A percentile compares a stretch with the other conserved stretches of the same genome.
phyloP scores from a whole-genome alignment of 2,888 invertebrate genomes.

The Bimastos eiseni region DNA sequence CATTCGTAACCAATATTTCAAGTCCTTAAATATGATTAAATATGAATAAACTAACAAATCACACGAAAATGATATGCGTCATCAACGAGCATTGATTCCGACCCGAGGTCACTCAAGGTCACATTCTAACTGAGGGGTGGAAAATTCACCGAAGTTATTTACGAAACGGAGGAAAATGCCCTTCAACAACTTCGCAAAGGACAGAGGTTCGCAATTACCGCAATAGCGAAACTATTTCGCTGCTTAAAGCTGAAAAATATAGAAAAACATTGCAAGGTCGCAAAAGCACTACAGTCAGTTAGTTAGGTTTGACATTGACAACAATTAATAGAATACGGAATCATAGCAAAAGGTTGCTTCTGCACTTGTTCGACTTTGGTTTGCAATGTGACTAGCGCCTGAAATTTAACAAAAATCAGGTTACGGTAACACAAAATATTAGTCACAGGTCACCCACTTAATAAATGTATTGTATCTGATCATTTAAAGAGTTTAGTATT shows the following conservation, averaged over 20 bases:
- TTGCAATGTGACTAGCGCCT: not conserved
- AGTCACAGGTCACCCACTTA: no score
- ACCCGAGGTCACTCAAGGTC: not conserved
- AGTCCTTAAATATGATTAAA: not conserved
- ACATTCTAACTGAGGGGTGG: not conserved
- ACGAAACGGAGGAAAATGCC: not conserved
- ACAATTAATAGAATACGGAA: not conserved
- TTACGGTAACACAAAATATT: not conserved
- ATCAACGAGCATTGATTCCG: not conserved
- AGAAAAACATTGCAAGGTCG: conserved; percentile 14
- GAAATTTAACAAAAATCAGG: not conserved
- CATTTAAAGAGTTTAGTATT: no score
- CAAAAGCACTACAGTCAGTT: not conserved
- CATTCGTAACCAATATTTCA: not conserved
- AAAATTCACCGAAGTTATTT: not conserved
- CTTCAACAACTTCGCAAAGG: not conserved
- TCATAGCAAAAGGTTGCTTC: not conserved
- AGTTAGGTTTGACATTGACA: not conserved
- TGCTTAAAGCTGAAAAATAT: not conserved
- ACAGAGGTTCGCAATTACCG: not conserved
- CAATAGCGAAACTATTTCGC: not conserved
- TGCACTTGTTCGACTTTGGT: not conserved
- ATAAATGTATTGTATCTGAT: no score
- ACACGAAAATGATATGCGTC: not conserved
- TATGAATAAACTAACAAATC: not conserved